Evolutionary conservation across 2,888 invertebrate genomes (phyloP).

Genomic region (Melieria crassipennis): DNA sequence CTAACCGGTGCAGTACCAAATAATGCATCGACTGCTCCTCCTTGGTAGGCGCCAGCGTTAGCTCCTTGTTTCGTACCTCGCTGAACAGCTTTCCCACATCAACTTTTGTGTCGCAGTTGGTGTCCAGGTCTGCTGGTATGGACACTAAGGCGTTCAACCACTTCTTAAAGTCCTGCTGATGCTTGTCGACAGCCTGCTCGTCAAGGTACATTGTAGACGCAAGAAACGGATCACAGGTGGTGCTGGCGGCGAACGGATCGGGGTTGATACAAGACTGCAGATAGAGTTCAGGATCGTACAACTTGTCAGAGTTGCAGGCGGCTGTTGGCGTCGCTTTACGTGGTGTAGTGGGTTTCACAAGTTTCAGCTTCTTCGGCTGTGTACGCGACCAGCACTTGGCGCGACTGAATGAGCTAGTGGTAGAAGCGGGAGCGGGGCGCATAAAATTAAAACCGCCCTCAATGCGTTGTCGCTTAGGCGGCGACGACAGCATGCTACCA

Average conservation of each 20-base stretch:
- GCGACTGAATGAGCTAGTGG: conserved; percentile 40
- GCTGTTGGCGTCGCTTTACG: background rate
- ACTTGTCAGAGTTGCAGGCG: conserved; percentile 38
- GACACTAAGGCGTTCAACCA: conserved; percentile 83
- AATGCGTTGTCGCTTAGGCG: conserved; percentile 60
- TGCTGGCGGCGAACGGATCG: conserved; percentile 68
- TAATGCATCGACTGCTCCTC: conserved; percentile 76
- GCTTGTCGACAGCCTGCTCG: conserved; percentile 74
- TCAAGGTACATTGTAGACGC: conserved; percentile 75
- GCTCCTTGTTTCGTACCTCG: conserved; percentile 75
- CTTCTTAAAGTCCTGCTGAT: conserved; percentile 78
- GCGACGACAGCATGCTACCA: conserved; percentile 49
- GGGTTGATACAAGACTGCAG: conserved; percentile 65
- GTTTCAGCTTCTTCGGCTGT: conserved; percentile 54
- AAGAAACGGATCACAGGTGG: conserved; percentile 75
- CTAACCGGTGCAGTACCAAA: conserved; percentile 74
- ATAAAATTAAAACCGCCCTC: conserved; percentile 44
- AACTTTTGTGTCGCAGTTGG: conserved; percentile 71
- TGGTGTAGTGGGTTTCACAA: conserved; percentile 22
- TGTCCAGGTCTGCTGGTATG: conserved; percentile 77
- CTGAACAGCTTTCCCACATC: conserved; percentile 81
- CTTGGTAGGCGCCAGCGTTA: conserved; percentile 75
- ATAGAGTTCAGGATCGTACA: conserved; percentile 63
- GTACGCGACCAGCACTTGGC: conserved; percentile 52
- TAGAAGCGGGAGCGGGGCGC: conserved; percentile 26